Percentiles rank a stretch among this genome's conserved stretches.
Evolutionary conservation across 2,888 invertebrate species (phyloP).

Genomic region (Clunio marinus): DNA sequence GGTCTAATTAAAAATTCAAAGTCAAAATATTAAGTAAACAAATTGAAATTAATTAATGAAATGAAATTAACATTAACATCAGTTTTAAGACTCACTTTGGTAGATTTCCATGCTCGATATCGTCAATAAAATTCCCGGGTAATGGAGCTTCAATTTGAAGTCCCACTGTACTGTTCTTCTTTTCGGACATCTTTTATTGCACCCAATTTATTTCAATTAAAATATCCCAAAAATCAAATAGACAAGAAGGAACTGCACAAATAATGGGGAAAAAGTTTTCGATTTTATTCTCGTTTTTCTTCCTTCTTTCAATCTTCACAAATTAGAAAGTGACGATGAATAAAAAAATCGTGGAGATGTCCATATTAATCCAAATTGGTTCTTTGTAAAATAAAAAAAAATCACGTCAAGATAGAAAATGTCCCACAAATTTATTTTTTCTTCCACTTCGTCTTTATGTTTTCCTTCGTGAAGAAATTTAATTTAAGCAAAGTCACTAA

Average conservation of each 20-base stretch:
- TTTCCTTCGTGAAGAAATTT: too few relatives aligned
- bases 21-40: background rate
- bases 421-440: too few relatives aligned
- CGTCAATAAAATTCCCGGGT: conserved; percentile 25
- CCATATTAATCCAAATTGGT: too few relatives aligned
- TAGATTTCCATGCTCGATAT: conserved; percentile 16
- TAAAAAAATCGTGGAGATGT: too few relatives aligned
- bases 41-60: background rate
- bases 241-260: background rate
- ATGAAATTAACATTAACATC: background rate
- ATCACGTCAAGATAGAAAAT: too few relatives aligned
- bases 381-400: too few relatives aligned
- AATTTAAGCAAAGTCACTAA: too few relatives aligned
- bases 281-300: background rate
- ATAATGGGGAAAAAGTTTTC: too few relatives aligned
- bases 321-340: too few relatives aligned
- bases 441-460: too few relatives aligned
- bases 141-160: conserved; percentile 43
- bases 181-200: background rate
- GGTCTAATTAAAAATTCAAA: conserved; percentile 44
- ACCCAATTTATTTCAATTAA: conserved; percentile 21
- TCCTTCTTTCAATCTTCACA: too few relatives aligned
- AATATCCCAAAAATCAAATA: background rate
- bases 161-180: conserved; percentile 40
- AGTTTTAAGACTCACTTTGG: conserved; percentile 31